phyloP scores from a whole-genome alignment of 2,113 vertebrate species.

The Pelobates fuscus region DNA sequence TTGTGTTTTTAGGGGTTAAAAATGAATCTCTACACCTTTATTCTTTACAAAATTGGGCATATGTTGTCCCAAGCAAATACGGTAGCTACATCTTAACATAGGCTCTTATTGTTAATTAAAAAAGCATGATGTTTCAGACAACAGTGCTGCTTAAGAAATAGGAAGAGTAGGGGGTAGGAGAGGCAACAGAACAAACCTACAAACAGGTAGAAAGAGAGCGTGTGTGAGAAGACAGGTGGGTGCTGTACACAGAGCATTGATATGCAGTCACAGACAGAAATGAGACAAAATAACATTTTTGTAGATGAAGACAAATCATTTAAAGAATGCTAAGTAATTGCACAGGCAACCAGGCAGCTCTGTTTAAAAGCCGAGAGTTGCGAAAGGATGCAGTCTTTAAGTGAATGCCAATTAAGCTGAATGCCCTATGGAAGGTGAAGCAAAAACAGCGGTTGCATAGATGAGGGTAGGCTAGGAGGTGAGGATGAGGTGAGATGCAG shows the following conservation, averaged over 20 bases:
- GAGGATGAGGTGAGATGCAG: slow-evolving; percentile 60
- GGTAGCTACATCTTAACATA: too few species aligned
- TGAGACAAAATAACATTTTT: slow-evolving; percentile 22
- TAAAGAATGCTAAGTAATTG: slow-evolving; percentile 8
- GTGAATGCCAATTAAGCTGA: slow-evolving; percentile 30
- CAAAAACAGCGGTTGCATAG: not conserved
- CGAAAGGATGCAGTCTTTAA: slow-evolving; percentile 10
- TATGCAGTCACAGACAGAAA: slow-evolving; percentile 39
- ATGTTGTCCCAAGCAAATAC: too few species aligned
- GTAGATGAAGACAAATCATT: slow-evolving; percentile 29
- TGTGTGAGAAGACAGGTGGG: not conserved
- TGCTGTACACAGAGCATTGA: slow-evolving; percentile 29
- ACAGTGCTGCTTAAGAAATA: not conserved
- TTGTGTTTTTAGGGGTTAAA: too few species aligned
- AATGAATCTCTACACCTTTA: too few species aligned
- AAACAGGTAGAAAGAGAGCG: slow-evolving; percentile 2
- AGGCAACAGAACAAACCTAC: slow-evolving; percentile 61
- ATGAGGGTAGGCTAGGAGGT: slow-evolving; percentile 38
- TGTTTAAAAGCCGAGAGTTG: not conserved
- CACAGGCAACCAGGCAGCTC: slow-evolving; percentile 22
- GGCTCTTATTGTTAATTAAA: not conserved
- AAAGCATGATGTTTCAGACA: not conserved
- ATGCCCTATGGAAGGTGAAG: slow-evolving; percentile 27
- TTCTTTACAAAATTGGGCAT: too few species aligned
- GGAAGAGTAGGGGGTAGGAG: slow-evolving; percentile 59